A percentile compares a stretch with the other conserved stretches of the same genome.
phyloP scores from a whole-genome alignment of 1,140 invertebrate species.

The Sycobia sp. region DNA sequence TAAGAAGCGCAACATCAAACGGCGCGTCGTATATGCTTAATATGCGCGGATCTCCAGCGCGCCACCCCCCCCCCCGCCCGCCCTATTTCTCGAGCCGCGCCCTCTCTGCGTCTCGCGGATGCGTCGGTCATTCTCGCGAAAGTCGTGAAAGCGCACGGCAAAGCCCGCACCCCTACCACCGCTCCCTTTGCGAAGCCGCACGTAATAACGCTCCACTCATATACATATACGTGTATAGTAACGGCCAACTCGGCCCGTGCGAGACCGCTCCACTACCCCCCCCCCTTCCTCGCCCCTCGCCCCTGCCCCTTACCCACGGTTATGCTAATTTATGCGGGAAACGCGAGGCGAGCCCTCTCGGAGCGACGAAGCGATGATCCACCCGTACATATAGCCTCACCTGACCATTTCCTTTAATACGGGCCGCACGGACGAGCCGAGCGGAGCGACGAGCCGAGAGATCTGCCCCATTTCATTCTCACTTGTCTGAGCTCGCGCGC shows the following conservation, averaged over 20 bases:
- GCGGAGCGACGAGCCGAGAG: too few relatives aligned
- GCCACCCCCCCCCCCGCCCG: neutral
- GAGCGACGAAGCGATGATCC: neutral
- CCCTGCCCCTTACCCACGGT: constrained; percentile 19
- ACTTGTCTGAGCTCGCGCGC: too few relatives aligned
- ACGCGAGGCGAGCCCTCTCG: constrained; percentile 4
- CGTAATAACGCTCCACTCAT: too few relatives aligned
- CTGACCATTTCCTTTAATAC: constrained; percentile 3
- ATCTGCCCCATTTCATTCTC: constrained; percentile 17
- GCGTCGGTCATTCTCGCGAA: too few relatives aligned
- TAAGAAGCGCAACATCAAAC: constrained; percentile 17
- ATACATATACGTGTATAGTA: too few relatives aligned
- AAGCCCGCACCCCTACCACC: too few relatives aligned
- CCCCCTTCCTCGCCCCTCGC: neutral
- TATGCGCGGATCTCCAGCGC: too few relatives aligned
- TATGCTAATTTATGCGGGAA: constrained; percentile 48
- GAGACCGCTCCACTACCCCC: neutral
- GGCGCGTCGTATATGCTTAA: constrained; percentile 6
- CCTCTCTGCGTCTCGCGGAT: neutral
- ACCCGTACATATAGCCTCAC: too few relatives aligned
- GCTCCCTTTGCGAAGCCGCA: too few relatives aligned
- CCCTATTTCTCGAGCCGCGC: neutral
- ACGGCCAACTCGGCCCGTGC: too few relatives aligned
- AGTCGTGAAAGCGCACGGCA: constrained; percentile 17
- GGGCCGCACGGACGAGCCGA: neutral